Evolutionary conservation across 2,797 vertebrate genomes (phyloP).

Genomic region (Poecilia wingei): DNA sequence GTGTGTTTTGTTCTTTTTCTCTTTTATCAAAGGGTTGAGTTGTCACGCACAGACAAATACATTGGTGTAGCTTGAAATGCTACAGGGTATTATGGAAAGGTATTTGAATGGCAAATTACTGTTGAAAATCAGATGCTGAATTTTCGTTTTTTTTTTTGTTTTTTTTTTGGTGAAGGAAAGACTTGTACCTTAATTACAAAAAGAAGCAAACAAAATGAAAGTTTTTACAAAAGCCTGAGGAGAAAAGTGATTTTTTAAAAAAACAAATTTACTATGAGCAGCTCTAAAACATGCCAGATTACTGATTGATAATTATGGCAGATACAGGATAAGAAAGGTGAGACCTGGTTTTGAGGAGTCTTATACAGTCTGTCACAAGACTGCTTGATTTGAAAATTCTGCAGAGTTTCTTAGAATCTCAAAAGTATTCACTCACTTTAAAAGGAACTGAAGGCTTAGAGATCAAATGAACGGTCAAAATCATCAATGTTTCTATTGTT

Average conservation of each 20-base stretch:
- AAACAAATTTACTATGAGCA: background rate
- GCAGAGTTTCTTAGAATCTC: background rate
- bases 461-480: background rate
- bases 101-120: slow-evolving; percentile 85
- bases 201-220: slow-evolving; percentile 26
- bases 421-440: background rate
- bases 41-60: slow-evolving; percentile 61
- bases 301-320: background rate
- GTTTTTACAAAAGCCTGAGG: slow-evolving; percentile 33
- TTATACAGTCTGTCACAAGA: too few species aligned
- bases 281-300: background rate
- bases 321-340: slow-evolving; percentile 2
- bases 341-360: too few species aligned
- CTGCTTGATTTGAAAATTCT: background rate
- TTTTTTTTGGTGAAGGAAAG: slow-evolving; percentile 49
- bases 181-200: slow-evolving; percentile 16
- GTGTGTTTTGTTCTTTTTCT: slow-evolving; percentile 73
- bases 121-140: slow-evolving; percentile 62
- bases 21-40: slow-evolving; percentile 79
- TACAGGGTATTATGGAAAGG: slow-evolving; percentile 64
- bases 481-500: background rate
- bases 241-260: slow-evolving; percentile 2
- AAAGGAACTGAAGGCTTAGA: background rate
- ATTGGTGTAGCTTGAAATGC: slow-evolving; percentile 68
- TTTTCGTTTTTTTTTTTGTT: slow-evolving; percentile 21